Base-by-base conservation (phyloP, 92 coral and sea anemone genomes). In the Palythoa heliodiscus region DNA sequence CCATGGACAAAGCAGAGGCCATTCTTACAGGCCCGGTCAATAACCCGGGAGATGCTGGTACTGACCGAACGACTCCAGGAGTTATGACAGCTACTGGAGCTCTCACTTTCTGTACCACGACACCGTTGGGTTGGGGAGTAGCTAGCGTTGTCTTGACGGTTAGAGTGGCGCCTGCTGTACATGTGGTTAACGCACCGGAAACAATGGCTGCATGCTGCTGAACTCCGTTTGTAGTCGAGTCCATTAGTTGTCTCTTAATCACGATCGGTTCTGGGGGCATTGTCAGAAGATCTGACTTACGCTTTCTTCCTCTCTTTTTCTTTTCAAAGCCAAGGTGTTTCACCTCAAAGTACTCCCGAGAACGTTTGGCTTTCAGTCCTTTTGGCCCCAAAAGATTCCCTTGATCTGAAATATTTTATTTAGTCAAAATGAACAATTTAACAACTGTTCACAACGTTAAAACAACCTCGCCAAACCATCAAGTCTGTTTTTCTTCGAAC, bases 381-480 rank as follows among this genome's bases (percentile, higher is more conserved):
- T 96, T 96, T 5, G 99, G 99, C 14, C 99, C 99, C 83, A 95
- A 95, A 8, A 96, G 88, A 87, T 96, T 96, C 57, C 99, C 99
- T 89, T 94, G 98, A 73, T 96, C 99, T 96, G 83, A 20, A 63
- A 63, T n/a, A 63, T 19, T 63, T 63, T 8, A 63, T 63, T 63
- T 63, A 8, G 22, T n/a, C 24, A 61, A 61, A 12, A 61, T 6
- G 22, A 61, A 61, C 1, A 61, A 61, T 15, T 6, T 1, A 61
- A 61, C 17, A 4, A 14, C 7, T 1, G 22, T 22, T 67, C 71
- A 67, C 1, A 67, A 67, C 17, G 29, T n/a, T 4, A 57, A 9
- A 57, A 61, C 9, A 61, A 16, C 9, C 68, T 55, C 50, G 50
- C 9, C 50, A 29, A 29, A 29, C 35, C 35, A 29, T 29, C 35